Base-by-base conservation (phyloP, 2,888 invertebrate genomes). In the Mactromeris polynyma region DNA sequence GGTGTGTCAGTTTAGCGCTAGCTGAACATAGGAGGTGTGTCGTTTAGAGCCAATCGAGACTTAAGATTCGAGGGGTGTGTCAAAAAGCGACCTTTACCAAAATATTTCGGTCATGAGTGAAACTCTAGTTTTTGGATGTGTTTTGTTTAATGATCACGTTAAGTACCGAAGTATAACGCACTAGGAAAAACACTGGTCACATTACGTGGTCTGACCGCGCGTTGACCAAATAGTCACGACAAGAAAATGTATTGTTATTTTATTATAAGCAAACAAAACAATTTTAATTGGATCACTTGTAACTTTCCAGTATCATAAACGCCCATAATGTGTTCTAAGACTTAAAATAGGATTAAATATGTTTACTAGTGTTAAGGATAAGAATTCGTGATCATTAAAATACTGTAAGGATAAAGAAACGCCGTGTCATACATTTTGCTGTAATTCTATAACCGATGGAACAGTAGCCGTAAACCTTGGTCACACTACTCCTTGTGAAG, bases 21-120 rank as follows among this genome's bases (percentile, higher is more conserved):
- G 58, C 58, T 36, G 78, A 38, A 36, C 51, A 78, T 51, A 21
- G 78, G 84, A 33, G 84, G 84, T 77, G 84, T 84, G 84, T 84
- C 84, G 11, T 31, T 31, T 31, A 4, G 26, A 58, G 40, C 91
- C 89, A 91, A 89, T 89, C 54, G 69, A 38, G 80, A 31, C 7
- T 38, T 31, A n/a, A n/a, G 21, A 42, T 69, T 54, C 31, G 21
- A 80, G 83, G 40, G 87, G 90, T 87, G 90, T 90, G 90, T 87
- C 87, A 77, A 26, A 80, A 69, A 79, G 38, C 51, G 77, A 69
- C 87, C 83, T 86, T 89, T 80, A 89, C 86, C 83, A 46, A 58
- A 46, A 81, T 36, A 64, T 26, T 64, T 64, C 58, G 58, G 58
- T n/a, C 58, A n/a, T 6, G 26, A 21, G 58, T 26, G 58, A 64